Conservation (phyloP, 2,888 invertebrate species). For the Drosophila basisetae region DNA sequence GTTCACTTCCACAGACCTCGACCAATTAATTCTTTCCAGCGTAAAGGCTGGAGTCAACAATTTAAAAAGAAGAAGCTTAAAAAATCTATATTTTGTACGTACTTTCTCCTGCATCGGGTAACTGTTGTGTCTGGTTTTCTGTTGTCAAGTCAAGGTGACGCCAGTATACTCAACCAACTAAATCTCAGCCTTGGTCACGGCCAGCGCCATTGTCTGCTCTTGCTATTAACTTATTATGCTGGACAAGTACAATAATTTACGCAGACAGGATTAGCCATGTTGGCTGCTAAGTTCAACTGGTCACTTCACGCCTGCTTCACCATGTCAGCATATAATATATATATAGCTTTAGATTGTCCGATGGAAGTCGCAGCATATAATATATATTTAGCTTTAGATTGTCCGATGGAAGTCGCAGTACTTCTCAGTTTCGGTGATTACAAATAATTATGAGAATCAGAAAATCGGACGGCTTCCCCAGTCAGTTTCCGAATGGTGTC, state of each 20-base stretch:
- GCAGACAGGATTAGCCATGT: constrained; percentile 58
- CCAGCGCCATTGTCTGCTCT: constrained; percentile 1
- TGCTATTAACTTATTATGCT: constrained; percentile 46
- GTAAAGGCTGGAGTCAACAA: neutral
- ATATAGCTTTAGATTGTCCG: too few species aligned
- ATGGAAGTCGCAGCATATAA: neutral
- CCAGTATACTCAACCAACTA: neutral
- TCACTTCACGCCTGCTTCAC: constrained; percentile 23
- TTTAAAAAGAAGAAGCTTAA: neutral
- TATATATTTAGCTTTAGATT: too few species aligned
- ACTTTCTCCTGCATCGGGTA: neutral
- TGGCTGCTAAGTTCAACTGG: constrained; percentile 30
- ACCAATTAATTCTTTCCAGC: neutral
- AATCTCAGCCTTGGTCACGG: constrained; percentile 1
- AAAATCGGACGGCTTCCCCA: neutral
- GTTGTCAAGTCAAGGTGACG: constrained; percentile 6
- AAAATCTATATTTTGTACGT: neutral
- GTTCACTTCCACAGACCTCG: neutral
- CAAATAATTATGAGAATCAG: neutral
- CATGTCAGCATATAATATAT: neutral
- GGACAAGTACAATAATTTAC: constrained; percentile 40
- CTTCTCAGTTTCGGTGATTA: neutral
- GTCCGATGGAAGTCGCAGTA: neutral
- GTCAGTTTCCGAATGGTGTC: neutral
- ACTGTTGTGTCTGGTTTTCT: neutral